These are phyloP conservation scores for Melanocharis versteri DNA, from an alignment of 2,113 vertebrate genomes.

Conservation along the genomic window DNA sequence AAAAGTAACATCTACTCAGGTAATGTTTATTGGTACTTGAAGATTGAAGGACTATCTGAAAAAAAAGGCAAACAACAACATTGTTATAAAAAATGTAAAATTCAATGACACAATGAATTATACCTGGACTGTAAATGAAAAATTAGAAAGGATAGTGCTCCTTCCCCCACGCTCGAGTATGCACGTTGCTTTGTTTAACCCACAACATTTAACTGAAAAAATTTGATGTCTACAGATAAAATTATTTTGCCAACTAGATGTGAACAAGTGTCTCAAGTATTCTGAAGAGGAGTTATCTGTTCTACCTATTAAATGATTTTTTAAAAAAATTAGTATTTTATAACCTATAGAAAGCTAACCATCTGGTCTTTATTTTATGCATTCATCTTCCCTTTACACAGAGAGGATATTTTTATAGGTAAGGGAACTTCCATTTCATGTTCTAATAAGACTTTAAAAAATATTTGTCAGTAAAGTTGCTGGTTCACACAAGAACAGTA, in stretches of 20 bases:
- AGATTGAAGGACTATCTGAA: background rate
- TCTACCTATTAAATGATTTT: background rate
- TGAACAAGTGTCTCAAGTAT: background rate
- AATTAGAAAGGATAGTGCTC: background rate
- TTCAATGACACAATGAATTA: background rate
- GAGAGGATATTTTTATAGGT: background rate
- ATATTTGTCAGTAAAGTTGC: background rate
- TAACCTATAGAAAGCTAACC: background rate
- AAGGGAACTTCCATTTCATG: background rate
- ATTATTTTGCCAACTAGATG: background rate
- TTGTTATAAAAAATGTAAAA: background rate
- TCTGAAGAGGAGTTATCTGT: background rate
- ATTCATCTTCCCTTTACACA: background rate
- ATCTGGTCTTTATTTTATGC: background rate
- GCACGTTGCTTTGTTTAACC: background rate
- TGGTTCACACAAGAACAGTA: background rate
- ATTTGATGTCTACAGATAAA: background rate
- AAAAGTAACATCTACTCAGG: background rate
- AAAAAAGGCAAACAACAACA: background rate
- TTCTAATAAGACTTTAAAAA: background rate
- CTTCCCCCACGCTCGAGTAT: accelerated
- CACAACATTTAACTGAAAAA: background rate
- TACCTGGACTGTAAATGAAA: background rate
- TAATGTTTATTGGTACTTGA: background rate
- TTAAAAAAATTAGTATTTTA: background rate